phyloP scores from a whole-genome alignment of 2,113 vertebrate genomes.

The Equus przewalskii region DNA sequence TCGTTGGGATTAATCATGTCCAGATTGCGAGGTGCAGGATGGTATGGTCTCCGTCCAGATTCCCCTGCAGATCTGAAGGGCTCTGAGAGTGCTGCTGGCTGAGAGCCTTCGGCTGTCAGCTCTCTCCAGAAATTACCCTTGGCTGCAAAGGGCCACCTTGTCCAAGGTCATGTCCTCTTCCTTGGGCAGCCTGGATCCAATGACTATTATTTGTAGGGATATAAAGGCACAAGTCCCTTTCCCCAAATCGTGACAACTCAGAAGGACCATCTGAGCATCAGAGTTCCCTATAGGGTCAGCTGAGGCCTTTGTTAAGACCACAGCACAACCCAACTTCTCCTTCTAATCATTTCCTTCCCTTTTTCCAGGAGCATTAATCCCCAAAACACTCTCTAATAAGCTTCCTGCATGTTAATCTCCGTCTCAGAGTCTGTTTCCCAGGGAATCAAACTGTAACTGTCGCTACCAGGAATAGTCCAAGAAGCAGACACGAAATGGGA shows the following conservation, averaged over 20 bases:
- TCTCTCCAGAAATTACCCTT: neutral
- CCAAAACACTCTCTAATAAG: neutral
- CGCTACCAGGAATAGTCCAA: neutral
- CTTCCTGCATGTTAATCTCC: neutral
- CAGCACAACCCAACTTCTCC: neutral
- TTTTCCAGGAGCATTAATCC: neutral
- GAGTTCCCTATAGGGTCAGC: neutral
- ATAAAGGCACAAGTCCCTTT: neutral
- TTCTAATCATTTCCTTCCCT: neutral
- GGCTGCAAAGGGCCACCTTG: neutral
- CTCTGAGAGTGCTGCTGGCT: neutral
- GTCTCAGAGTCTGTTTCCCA: neutral
- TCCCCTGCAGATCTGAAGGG: neutral
- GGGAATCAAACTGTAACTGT: neutral
- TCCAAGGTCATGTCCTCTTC: neutral
- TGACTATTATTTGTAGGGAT: neutral
- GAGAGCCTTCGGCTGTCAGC: neutral
- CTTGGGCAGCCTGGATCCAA: neutral
- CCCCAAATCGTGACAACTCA: neutral
- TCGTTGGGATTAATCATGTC: neutral
- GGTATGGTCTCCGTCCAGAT: neutral
- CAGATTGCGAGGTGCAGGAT: constrained; percentile 3
- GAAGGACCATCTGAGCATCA: neutral
- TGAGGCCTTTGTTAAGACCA: neutral
- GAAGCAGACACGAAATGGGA: neutral